Evolutionary conservation across 2,888 invertebrate species (phyloP).

Genomic region (Tillus elongatus): DNA sequence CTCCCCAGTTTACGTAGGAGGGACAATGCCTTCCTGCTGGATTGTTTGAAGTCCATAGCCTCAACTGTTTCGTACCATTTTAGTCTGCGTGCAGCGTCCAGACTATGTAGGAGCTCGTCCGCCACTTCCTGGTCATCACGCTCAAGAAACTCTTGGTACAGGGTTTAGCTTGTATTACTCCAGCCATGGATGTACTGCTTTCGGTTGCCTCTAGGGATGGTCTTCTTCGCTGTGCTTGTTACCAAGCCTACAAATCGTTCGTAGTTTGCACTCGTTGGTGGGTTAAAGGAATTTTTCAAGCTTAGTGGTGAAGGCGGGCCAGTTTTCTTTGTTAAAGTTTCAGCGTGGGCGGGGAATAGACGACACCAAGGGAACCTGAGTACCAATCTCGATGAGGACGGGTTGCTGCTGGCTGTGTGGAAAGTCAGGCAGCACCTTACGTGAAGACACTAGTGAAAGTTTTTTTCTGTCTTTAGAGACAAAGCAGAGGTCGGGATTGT

Average conservation of each 20-base stretch:
- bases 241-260: slow-evolving; percentile 10
- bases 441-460: too few relatives aligned
- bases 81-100: slow-evolving; percentile 5
- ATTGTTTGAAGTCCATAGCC: slow-evolving; percentile 8
- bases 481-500: too few relatives aligned
- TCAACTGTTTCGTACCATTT: slow-evolving; percentile 7
- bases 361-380: too few relatives aligned
- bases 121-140: slow-evolving; percentile 6
- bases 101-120: slow-evolving; percentile 8
- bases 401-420: slow-evolving; percentile 12
- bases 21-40: slow-evolving; percentile 9
- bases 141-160: slow-evolving; percentile 9
- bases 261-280: slow-evolving; percentile 9
- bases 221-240: slow-evolving; percentile 10
- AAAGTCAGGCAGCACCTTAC: slow-evolving; percentile 6
- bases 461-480: too few relatives aligned
- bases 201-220: too few relatives aligned
- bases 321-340: too few relatives aligned
- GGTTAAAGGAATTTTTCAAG: too few relatives aligned
- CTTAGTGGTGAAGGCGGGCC: too few relatives aligned
- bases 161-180: slow-evolving; percentile 8
- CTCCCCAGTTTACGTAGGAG: slow-evolving; percentile 6
- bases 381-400: too few relatives aligned
- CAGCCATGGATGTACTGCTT: slow-evolving; percentile 14
- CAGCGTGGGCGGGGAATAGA: too few relatives aligned